Evolutionary conservation across 92 coral and sea anemone genomes (phyloP), one percentile per base, ranked within the genome.

Genomic region (Palythoa heliodiscus): DNA sequence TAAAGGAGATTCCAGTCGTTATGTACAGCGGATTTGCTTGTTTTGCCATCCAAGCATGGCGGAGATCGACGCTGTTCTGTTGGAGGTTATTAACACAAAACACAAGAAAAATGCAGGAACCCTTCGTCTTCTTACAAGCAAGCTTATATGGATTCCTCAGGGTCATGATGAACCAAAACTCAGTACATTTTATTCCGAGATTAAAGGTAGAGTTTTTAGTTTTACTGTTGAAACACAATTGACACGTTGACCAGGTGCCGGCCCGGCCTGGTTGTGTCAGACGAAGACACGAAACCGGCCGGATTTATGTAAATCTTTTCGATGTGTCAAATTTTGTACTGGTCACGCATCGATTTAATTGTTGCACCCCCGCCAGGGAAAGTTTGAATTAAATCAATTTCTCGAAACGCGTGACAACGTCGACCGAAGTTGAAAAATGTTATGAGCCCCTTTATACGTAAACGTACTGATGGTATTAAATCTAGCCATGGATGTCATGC

Each of bases 1-100:
- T 11, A 12, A 17, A 3, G 3, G 19, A 14, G 17, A 9, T 16
- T 13, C 43, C 43, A 15, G 43, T 12, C 11, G 7, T 12, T 69
- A 2, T 61, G 82, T 38, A 78, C 91, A 88, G 91, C 86, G 91
- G 88, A 55, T 64, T 66, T 23, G 14, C 71, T 70, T 67, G 58
- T 53, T 57, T 0, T 55, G 54, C 87, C 83, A 91, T 89, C 90
- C 93, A 93, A 97, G 92, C 87, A 97, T 97, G 99, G 99, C 97
- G 95, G 92, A 83, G 79, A 73, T 84, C 54, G 94, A 93, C 55
- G 78, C 92, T 16, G 93, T 91, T 47, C 71, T 97, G 76, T 87
- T 97, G 70, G 93, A 91, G 72, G 90, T 93, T 5, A 93, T 93
- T 35, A 93, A 97, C 83, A 95, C 98, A 17, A 92, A 93, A 87